Evolutionary conservation across 2,113 vertebrate species (phyloP), one percentile per base, ranked within the genome.

Genomic region (Dolichallabes microphthalmus): DNA sequence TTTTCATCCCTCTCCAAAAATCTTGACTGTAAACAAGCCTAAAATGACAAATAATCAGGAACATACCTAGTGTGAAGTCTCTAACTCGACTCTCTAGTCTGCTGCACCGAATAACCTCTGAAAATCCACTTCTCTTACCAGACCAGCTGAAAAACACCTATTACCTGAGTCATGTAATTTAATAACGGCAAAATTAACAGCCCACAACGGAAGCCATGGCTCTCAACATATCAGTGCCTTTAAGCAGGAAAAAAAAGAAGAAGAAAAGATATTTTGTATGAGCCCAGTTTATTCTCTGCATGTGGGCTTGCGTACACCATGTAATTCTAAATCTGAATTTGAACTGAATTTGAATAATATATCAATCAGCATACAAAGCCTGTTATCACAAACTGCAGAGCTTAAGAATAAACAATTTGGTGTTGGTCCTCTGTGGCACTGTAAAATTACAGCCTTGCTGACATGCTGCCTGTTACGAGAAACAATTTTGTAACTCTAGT

Each of bases 361-460:
- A 86, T 88, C 87, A 90, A 91, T 90, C 85, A 89, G 89, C 89
- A 88, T 84, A 90, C 80, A 89, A 89, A 86, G 85, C 88, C 83
- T 74, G 90, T 90, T 91, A 91, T 92, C 89, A 92, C 86, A 92
- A 91, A 92, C 89, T 87, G 88, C 87, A 84, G 89, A 91, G 91
- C 45, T 86, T 88, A 84, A 87, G 63, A 85, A 90, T 91, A 86
- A 89, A 92, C 91, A 86, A 58, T 50, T 90, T 90, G 90, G 87
- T 80, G 89, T 90, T 91, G 88, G 90, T 91, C 87, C 87, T 77
- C 88, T 87, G 83, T 85, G 91, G 73, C 39, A 25, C 74, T 57
- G 45, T 57, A 74, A 85, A 73, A 87, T 85, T 53, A 82, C 27
- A 82, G 35, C 22, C 52, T 85, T 73, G 71, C 83, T 78, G 73